Conservation (phyloP, 2,113 vertebrate species). For the Strigops habroptila region DNA sequence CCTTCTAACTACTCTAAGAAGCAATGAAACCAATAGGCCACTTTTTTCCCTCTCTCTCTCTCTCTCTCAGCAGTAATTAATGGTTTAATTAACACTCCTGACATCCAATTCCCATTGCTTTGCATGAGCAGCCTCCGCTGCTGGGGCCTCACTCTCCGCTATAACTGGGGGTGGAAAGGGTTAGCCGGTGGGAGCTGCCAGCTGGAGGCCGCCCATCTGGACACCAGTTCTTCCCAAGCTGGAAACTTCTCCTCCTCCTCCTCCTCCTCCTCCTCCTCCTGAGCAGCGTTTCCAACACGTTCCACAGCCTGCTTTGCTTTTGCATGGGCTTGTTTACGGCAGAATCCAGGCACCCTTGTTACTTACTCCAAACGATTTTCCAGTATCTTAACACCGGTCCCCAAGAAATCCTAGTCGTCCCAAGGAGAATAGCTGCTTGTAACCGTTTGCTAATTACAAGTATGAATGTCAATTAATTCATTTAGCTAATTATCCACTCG, state of each 20-base stretch:
- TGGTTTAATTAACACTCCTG: constrained; percentile 59
- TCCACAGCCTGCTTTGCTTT: constrained; percentile 6
- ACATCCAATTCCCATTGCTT: constrained; percentile 47
- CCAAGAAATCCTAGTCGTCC: constrained; percentile 71
- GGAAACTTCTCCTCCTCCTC: constrained; percentile 46
- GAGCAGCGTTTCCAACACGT: neutral
- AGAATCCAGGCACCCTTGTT: neutral
- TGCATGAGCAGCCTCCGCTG: neutral
- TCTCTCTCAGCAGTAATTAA: constrained; percentile 47
- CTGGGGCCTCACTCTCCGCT: neutral
- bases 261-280: constrained; percentile 37
- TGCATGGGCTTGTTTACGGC: neutral
- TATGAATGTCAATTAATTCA: constrained; percentile 83
- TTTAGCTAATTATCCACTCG: constrained; percentile 81
- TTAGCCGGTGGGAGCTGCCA: neutral
- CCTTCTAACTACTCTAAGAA: neutral
- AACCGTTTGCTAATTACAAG: constrained; percentile 77
- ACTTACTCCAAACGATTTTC: constrained; percentile 33
- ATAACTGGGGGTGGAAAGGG: neutral
- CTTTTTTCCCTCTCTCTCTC: neutral
- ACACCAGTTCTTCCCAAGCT: neutral
- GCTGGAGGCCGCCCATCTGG: constrained; percentile 52
- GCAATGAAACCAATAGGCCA: neutral
- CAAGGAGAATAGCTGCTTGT: constrained; percentile 77
- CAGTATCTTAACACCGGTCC: constrained; percentile 61